Base-by-base conservation (phyloP, 2,888 invertebrate species). In the Microchrysa polita region DNA sequence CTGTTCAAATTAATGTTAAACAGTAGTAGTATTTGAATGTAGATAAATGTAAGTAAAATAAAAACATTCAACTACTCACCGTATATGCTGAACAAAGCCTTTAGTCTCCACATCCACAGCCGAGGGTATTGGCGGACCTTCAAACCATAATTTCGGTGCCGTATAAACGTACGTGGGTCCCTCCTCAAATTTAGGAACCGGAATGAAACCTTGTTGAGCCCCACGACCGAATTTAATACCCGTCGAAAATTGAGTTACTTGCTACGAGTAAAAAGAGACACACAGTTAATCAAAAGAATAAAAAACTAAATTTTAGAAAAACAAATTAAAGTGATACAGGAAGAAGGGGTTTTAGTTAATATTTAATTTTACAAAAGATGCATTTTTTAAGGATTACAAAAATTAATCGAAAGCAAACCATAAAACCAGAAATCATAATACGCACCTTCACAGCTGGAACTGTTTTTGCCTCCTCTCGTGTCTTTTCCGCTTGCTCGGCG, bases 221-320 rank as follows among this genome's bases (percentile, higher is more conserved):
- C 90, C 89, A 63, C 89, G 86, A 0, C 92, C 90, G 83, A 96
- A 92, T 82, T 93, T 92, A 5, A 96, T 93, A 18, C 96, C 96
- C 0, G 92, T 91, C 0, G 96, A 95, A 84, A 96, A 96, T 77
- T 93, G 92, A 0, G 91, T 90, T 0, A 88, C 87, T 2, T 80
- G 72, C 42, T 44, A 44, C 5, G 71, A 72, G 55, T 22, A 67
- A 12, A 4, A 48, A 10, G 48, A 48, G 4, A 42, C 7, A 42
- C 12, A 9, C 10, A n/a, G 48, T 12, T 12, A 44, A 73, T n/a
- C 27, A 34, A 34, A 7, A 7, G 48, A 48, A 48, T n/a, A 4
- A 48, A 48, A n/a, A n/a, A n/a, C n/a, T n/a, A n/a, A n/a, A n/a
- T n/a, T n/a, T n/a, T n/a, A n/a, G n/a, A n/a, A n/a, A n/a, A n/a